phyloP scores from a whole-genome alignment of 2,797 vertebrate genomes.

The Mus caroli region DNA sequence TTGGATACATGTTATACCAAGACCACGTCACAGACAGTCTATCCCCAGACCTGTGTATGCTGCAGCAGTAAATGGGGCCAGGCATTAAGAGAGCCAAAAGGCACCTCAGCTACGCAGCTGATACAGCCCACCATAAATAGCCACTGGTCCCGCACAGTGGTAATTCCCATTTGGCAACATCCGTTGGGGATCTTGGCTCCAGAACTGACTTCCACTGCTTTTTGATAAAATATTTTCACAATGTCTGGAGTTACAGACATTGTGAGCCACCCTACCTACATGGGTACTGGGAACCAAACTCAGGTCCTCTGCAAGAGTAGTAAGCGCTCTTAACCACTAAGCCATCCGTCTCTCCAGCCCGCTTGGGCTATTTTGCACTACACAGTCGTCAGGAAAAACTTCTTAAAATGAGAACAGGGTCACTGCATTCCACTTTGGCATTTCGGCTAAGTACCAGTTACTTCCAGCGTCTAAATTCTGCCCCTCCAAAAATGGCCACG shows the following conservation, averaged over 20 bases:
- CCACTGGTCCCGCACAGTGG: neutral
- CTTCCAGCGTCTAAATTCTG: neutral
- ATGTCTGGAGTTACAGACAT: neutral
- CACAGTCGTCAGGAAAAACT: neutral
- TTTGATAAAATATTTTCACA: neutral
- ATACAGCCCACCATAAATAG: neutral
- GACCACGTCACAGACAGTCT: neutral
- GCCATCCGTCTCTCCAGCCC: neutral
- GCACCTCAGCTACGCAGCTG: neutral
- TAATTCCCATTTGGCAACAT: neutral
- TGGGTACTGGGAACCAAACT: neutral
- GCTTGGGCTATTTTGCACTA: neutral
- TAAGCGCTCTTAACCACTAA: neutral
- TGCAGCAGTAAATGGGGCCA: neutral
- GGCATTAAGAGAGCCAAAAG: neutral
- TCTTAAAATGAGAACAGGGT: neutral
- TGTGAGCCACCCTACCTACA: neutral
- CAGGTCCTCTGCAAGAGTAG: neutral
- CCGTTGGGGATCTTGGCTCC: neutral
- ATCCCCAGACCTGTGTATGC: neutral
- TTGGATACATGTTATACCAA: neutral
- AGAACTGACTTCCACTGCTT: neutral
- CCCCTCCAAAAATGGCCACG: constrained; percentile 48
- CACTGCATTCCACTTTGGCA: neutral
- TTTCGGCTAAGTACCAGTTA: neutral